These are phyloP conservation scores for Synanthedon tipuliformis DNA, from an alignment of 2,888 invertebrate species.

Conservation along the genomic window DNA sequence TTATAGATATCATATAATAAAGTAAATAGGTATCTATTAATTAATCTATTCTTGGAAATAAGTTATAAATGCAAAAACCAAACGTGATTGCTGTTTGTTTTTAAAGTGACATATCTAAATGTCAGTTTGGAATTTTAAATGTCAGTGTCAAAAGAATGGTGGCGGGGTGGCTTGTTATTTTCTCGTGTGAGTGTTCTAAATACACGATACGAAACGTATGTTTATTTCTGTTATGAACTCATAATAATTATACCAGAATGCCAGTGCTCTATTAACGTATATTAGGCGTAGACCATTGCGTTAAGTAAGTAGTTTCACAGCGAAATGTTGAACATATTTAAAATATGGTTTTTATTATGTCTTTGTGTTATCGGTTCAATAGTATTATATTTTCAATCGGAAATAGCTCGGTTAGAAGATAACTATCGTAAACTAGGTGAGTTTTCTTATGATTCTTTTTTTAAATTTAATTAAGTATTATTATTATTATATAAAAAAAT, in stretches of 20 bases:
- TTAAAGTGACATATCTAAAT: too few relatives aligned
- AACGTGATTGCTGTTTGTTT: too few relatives aligned
- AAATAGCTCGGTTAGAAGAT: conserved; percentile 55
- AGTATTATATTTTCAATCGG: conserved; percentile 60
- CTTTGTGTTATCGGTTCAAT: conserved; percentile 54
- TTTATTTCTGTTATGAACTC: conserved; percentile 46
- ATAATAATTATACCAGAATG: conserved; percentile 40
- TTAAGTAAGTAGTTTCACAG: conserved; percentile 18
- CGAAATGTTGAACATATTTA: conserved; percentile 61
- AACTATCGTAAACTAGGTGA: conserved; percentile 50
- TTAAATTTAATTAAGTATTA: not conserved
- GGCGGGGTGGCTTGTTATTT: conserved; percentile 21
- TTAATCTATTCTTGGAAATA: too few relatives aligned
- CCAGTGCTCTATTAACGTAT: conserved; percentile 27
- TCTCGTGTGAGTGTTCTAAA: conserved; percentile 38
- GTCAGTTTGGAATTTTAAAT: conserved; percentile 5
- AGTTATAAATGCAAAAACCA: too few relatives aligned
- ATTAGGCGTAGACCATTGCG: conserved; percentile 23
- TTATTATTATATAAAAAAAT: not conserved
- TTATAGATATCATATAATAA: too few relatives aligned
- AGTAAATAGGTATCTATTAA: too few relatives aligned
- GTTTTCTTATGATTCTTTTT: conserved; percentile 6
- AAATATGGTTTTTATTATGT: conserved; percentile 57
- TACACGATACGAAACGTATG: conserved; percentile 24
- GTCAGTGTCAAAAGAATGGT: too few relatives aligned